Base-by-base conservation (phyloP, 2,888 invertebrate species). In the Heteromyza rotundicornis region DNA sequence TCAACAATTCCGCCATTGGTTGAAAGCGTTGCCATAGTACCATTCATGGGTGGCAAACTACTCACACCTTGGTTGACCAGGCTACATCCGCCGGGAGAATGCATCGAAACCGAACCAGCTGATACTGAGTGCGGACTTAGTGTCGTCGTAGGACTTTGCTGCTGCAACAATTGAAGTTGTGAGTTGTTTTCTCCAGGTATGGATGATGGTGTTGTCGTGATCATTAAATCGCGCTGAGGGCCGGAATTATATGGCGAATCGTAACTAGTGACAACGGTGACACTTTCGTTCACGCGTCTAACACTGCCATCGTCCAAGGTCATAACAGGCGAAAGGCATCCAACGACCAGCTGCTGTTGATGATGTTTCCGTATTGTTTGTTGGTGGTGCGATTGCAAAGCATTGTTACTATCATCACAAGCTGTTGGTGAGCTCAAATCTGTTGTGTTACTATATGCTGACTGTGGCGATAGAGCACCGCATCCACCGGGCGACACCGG, bases 391-490 rank as follows among this genome's bases (percentile, higher is more conserved):
- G 49, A 62, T 55, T 14, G 50, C 14, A 19, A 32, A 10, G 10
- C 27, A 24, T 19, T 40, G 87, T 20, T 58, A 14, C 17, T 47
- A 3, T 12, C 44, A 8, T 2, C 44, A 8, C 51, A 36, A 0
- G 68, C 57, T 27, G 70, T 70, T 27, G 92, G 92, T 64, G 92
- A 92, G 69, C 90, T 89, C 64, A 92, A 84, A 53, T 91, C 92
- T 1, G 63, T 60, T 80, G 90, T 91, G 82, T 91, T 92, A 75
- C 92, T 91, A 82, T 94, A 94, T 59, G 90, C 89, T 73, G 92
- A 92, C 80, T 93, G 94, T 2, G 94, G 94, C 61, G 94, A 94
- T 57, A 93, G 85, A 0, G 70, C 59, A 3, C 63, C 67, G 14
- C 68, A 68, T 50, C 76, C 76, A 53, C 88, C 87, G 8, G 68